Base-by-base conservation (phyloP, 2,888 invertebrate genomes). In the Galerucella pusilla region DNA sequence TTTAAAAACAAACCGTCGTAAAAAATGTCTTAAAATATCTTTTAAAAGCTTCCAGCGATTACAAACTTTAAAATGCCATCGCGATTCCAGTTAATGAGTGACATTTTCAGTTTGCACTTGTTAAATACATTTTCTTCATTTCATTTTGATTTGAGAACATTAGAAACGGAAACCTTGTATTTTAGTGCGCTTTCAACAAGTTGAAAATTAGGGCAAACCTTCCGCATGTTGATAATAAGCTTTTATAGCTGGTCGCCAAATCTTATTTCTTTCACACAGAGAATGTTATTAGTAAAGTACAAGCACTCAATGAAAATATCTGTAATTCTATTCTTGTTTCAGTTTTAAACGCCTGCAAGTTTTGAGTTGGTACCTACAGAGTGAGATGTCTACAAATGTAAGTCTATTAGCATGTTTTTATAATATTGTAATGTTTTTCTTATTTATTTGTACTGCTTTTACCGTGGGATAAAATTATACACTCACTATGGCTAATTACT, bases 321-420 rank as follows among this genome's bases (percentile, higher is more conserved):
- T 69, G 61, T 16, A n/a, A 60, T 69, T 60, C 69, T 69, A 69
- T 69, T 69, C 60, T 69, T 69, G 46, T 61, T 69, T 46, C 20
- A 20, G 35, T 25, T 69, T 28, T 57, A 45, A 42, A 69, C 60
- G 60, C 25, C n/a, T 61, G 69, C 14, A 49, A 49, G 12, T 49
- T 12, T 49, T 12, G 35, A 6, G 35, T 35, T 49, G 6, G 14
- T 49, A 49, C 14, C 14, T 49, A 49, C 49, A 49, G 49, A 14
- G 14, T 12, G 49, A 14, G 14, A 49, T 12, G 4, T 49, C 11
- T 11, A 49, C 49, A 64, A 35, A 35, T 35, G 35, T 35, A 35
- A 35, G 35, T 35, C 3, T 35, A 35, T 35, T 35, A 0, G 35
- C 35, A 35, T 35, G 35, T 35, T 35, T 35, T 7, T 35, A 35